Evolutionary conservation across 92 coral and sea anemone genomes (phyloP).

Genomic region (Diadumene lineata): DNA sequence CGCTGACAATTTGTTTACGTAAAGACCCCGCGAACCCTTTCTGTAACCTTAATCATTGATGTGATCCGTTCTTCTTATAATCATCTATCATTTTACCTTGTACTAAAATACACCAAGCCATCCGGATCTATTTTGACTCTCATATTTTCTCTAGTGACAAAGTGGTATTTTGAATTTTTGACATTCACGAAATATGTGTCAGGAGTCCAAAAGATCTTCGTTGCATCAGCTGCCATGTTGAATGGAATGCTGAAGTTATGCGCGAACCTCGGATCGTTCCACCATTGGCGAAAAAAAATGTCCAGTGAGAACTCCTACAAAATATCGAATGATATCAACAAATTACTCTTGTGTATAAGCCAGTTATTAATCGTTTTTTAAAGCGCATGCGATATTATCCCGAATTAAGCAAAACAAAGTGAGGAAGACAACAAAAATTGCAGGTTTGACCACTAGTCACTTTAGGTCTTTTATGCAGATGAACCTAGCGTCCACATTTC

Average conservation of each 20-base stretch:
- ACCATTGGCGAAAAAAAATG: constrained; percentile 91
- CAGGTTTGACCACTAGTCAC: no score
- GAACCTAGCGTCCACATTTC: no score
- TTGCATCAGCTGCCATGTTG: constrained; percentile 89
- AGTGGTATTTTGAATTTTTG: constrained; percentile 74
- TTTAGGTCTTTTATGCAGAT: no score
- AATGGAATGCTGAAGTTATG: constrained; percentile 74
- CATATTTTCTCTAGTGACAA: constrained; percentile 85
- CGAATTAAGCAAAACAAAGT: no score
- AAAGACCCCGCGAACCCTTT: no score
- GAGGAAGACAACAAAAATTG: no score
- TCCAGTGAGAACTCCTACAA: constrained; percentile 83
- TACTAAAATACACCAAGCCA: constrained; percentile 70
- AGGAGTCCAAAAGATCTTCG: constrained; percentile 86
- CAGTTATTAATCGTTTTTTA: no score
- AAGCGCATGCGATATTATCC: background rate
- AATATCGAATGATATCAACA: no score
- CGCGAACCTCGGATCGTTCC: constrained; percentile 89
- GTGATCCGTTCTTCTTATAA: no score
- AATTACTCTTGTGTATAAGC: background rate
- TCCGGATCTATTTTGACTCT: constrained; percentile 75
- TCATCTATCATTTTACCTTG: constrained; percentile 46
- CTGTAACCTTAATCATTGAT: no score
- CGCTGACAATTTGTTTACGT: no score
- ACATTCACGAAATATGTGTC: constrained; percentile 92